Percentiles rank a stretch among this genome's conserved stretches.
Conservation (phyloP, 2,113 vertebrate species). For the Myanophis thanlyinensis region DNA sequence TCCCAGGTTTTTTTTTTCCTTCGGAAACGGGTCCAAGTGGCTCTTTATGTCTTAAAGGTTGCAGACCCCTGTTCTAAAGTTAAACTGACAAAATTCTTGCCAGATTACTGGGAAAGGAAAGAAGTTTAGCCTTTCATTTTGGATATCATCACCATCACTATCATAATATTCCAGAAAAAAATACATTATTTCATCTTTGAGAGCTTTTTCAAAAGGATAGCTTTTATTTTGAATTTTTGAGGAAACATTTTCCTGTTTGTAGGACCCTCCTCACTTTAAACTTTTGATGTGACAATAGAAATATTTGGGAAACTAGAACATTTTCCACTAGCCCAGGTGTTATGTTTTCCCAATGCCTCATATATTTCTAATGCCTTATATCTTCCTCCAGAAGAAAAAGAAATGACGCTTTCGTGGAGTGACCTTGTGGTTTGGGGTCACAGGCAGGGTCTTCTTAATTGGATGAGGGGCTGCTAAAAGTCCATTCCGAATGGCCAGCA, state of each 20-base stretch:
- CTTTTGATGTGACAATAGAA: background rate
- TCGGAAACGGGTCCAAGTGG: too few species aligned
- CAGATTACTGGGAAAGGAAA: background rate
- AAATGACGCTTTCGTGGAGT: background rate
- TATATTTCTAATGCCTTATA: background rate
- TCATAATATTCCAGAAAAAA: background rate
- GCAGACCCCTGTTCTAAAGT: too few species aligned
- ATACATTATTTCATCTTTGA: background rate
- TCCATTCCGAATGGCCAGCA: slow-evolving; percentile 61
- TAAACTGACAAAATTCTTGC: background rate
- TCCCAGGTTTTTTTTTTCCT: too few species aligned
- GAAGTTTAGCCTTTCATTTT: background rate
- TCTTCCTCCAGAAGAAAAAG: slow-evolving; percentile 17
- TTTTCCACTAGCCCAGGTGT: background rate
- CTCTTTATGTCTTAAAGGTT: too few species aligned
- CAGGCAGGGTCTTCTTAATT: background rate
- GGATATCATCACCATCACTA: background rate
- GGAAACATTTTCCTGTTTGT: background rate
- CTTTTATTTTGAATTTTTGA: slow-evolving; percentile 20
- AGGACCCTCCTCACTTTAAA: background rate
- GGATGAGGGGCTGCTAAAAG: slow-evolving; percentile 32
- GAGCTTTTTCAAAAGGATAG: background rate
- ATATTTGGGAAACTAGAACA: background rate
- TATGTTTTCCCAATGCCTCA: background rate
- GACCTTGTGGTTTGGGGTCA: background rate